phyloP scores from a whole-genome alignment of 2,888 invertebrate species.

The Imbricaverruca yamaguchii region DNA sequence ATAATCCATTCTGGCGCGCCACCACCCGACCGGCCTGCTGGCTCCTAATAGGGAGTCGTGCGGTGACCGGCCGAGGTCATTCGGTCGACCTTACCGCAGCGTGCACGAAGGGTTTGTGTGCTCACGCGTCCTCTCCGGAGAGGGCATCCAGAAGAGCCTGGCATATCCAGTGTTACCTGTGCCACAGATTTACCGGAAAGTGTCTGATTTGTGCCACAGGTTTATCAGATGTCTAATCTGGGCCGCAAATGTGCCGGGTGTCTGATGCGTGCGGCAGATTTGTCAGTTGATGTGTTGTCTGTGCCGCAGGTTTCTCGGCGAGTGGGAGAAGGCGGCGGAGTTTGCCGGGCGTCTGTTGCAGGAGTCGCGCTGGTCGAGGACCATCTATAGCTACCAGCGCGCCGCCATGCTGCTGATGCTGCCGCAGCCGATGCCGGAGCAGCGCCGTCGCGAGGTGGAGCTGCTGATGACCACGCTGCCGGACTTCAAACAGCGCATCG shows the following conservation, averaged over 20 bases:
- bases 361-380: constrained; percentile 83
- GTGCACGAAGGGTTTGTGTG: no score
- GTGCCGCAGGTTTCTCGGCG: constrained; percentile 41
- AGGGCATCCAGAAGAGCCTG: no score
- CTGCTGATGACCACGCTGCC: constrained; percentile 44
- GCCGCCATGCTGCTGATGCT: constrained; percentile 74
- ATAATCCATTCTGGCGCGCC: no score
- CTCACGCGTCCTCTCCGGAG: no score
- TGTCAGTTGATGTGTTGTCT: constrained; percentile 6
- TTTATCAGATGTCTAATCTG: no score
- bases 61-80: no score
- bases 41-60: no score
- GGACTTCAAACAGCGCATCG: constrained; percentile 74
- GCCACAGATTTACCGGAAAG: constrained; percentile 33
- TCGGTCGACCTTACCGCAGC: no score
- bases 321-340: constrained; percentile 65
- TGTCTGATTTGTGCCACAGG: constrained; percentile 25
- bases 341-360: constrained; percentile 63
- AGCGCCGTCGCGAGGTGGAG: neutral
- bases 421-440: constrained; percentile 34
- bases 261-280: no score
- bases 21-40: no score
- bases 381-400: constrained; percentile 83
- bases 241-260: no score
- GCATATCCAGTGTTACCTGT: neutral